Conservation (phyloP, 2,113 vertebrate genomes). For the Atrichornis clamosus region DNA sequence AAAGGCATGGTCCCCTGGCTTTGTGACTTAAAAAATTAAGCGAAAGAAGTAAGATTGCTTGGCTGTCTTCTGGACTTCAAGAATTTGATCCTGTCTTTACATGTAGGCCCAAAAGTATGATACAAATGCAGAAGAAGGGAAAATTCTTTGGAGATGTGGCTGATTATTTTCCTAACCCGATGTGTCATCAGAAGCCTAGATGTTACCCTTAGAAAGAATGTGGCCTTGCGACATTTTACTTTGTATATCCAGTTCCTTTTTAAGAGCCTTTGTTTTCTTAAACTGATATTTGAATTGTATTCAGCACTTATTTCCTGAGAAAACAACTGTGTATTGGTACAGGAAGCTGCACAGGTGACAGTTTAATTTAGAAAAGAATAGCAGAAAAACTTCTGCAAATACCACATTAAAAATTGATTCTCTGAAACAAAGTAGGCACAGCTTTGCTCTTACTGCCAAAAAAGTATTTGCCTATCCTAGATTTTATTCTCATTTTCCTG, state of each 20-base stretch:
- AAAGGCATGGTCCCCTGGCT: not conserved
- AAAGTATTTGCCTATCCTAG: not conserved
- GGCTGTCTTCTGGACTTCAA: not conserved
- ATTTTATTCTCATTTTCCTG: not conserved
- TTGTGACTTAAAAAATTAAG: not conserved
- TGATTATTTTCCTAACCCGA: not conserved
- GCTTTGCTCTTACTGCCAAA: not conserved
- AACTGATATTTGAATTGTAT: not conserved
- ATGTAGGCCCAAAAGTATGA: not conserved
- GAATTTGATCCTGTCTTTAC: not conserved
- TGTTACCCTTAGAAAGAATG: constrained; percentile 29
- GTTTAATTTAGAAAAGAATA: constrained; percentile 17
- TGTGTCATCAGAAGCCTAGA: not conserved
- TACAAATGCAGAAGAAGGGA: not conserved
- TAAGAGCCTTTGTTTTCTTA: not conserved
- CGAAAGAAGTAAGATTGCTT: not conserved
- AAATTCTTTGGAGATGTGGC: not conserved
- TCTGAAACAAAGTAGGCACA: not conserved
- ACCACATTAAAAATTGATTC: not conserved
- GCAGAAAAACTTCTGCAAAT: not conserved
- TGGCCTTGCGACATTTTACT: not conserved
- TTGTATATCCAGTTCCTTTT: not conserved
- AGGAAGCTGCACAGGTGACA: not conserved
- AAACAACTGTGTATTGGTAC: not conserved
- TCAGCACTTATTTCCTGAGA: not conserved